Evolutionary conservation across 1,140 invertebrate genomes (phyloP).

Genomic region (Diprion similis): DNA sequence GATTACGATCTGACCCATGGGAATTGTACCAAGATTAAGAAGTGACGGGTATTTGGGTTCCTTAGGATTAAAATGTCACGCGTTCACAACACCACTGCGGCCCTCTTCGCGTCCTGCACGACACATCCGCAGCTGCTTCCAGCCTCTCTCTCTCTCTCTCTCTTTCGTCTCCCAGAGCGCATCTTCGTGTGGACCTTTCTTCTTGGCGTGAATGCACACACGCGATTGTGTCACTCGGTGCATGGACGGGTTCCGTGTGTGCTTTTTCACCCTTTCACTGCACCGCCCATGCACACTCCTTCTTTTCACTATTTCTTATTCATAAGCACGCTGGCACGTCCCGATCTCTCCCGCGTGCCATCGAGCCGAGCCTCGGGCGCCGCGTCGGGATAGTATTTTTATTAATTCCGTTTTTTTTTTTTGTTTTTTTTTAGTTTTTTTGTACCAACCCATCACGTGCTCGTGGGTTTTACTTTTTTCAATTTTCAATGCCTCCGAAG

Average conservation of each 20-base stretch:
- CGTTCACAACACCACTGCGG: slow-evolving; percentile 27
- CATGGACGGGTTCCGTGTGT: too few species aligned
- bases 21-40: slow-evolving; percentile 48
- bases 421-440: neutral
- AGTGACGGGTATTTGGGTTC: slow-evolving; percentile 19
- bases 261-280: too few species aligned
- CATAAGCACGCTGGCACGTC: too few species aligned
- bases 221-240: too few species aligned
- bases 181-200: neutral
- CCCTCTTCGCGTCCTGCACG: slow-evolving; percentile 14
- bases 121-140: slow-evolving; percentile 33
- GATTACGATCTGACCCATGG: slow-evolving; percentile 46
- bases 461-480: neutral
- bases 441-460: neutral
- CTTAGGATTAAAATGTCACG: slow-evolving; percentile 49
- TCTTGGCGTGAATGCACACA: too few species aligned
- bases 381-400: too few species aligned
- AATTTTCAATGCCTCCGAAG: too few species aligned
- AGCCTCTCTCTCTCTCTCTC: slow-evolving; percentile 12
- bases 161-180: neutral
- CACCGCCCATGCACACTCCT: too few species aligned
- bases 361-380: too few species aligned
- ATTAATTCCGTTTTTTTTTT: neutral
- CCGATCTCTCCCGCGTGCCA: too few species aligned
- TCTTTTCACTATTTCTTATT: too few species aligned